phyloP scores from a whole-genome alignment of 1,140 invertebrate species.

The Caenorhabditis inopinata region DNA sequence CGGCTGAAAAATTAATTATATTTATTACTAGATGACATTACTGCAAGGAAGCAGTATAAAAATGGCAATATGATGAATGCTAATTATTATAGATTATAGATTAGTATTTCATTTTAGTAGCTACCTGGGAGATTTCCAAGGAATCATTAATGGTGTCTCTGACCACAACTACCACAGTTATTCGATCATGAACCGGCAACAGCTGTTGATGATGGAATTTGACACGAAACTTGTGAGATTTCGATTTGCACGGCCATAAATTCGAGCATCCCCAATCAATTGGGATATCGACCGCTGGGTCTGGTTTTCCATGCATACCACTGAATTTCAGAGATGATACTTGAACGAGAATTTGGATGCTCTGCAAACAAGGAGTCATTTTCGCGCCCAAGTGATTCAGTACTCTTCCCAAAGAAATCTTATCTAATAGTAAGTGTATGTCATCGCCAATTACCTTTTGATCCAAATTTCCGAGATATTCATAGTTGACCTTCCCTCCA shows the following conservation, averaged over 20 bases:
- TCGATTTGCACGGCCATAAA: neutral
- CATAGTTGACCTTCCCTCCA: constrained; percentile 7
- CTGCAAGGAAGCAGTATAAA: too few species aligned
- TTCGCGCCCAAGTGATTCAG: too few species aligned
- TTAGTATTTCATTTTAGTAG: neutral
- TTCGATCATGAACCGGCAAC: neutral
- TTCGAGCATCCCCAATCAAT: constrained; percentile 3
- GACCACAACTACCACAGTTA: neutral
- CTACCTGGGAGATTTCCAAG: neutral
- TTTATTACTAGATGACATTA: too few species aligned
- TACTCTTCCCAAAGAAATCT: too few species aligned
- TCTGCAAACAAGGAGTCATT: neutral
- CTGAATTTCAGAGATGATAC: neutral
- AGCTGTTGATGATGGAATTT: neutral
- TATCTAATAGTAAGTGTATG: too few species aligned
- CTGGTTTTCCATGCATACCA: neutral
- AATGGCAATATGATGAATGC: too few species aligned
- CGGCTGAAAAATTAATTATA: neutral
- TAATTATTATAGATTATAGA: too few species aligned
- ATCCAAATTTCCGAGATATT: neutral
- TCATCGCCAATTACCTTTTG: neutral
- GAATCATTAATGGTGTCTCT: neutral
- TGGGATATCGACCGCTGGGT: neutral
- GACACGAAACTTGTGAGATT: neutral
- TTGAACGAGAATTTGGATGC: neutral